Conservation (phyloP, 2,113 vertebrate species). For the Girardinichthys multiradiatus region DNA sequence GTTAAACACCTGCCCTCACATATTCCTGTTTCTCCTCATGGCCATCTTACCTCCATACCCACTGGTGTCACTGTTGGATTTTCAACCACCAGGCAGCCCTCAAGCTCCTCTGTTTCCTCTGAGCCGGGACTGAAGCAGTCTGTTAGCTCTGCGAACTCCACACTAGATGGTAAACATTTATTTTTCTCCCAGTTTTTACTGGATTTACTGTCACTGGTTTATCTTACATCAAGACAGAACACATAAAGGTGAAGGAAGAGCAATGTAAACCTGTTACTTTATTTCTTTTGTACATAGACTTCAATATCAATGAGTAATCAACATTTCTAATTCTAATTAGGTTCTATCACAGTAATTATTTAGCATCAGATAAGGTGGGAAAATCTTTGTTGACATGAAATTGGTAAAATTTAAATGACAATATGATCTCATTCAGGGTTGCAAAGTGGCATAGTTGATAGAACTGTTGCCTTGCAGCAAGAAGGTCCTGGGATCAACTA, state of each 20-base stretch:
- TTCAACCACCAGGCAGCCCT: not conserved
- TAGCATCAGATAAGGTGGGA: too few species aligned
- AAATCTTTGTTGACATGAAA: too few species aligned
- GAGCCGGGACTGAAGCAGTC: not conserved
- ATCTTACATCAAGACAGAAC: not conserved
- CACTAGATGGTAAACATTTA: conserved; percentile 18
- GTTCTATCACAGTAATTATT: not conserved
- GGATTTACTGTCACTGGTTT: not conserved
- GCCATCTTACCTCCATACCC: conserved; percentile 3
- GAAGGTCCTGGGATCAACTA: too few species aligned
- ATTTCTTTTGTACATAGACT: not conserved
- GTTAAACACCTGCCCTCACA: not conserved
- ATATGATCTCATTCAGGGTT: too few species aligned
- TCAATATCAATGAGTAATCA: not conserved
- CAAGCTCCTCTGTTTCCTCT: conserved; percentile 1
- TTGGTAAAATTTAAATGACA: too few species aligned
- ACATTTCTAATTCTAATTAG: not conserved
- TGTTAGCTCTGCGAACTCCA: not conserved
- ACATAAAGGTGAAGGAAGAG: not conserved
- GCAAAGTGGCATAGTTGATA: too few species aligned
- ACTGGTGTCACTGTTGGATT: not conserved
- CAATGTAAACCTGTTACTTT: not conserved
- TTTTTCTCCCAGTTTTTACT: not conserved
- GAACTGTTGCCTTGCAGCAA: too few species aligned
- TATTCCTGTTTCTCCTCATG: conserved; percentile 10